Base-by-base conservation (phyloP, 2,113 vertebrate species). In the Clarias batrachus region DNA sequence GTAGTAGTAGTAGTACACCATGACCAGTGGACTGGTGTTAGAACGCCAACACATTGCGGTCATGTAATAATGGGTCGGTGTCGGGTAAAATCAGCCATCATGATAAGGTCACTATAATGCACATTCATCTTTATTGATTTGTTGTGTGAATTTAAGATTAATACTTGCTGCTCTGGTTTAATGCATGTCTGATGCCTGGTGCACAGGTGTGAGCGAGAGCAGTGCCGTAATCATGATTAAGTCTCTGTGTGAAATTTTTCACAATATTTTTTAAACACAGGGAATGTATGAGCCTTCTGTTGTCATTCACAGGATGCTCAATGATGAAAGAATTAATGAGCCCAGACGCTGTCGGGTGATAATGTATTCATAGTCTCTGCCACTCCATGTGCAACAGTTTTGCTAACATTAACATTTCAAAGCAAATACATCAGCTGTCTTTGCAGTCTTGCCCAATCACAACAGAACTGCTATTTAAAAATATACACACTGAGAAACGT, bases 181-280 rank as follows among this genome's bases (percentile, higher is more conserved):
- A 48, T 27, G 48, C 70, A 73, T 33, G 10, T 8, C 54, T 59
- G 30, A 79, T 57, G 25, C 56, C 9, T 37, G 56, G 56, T 60
- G 27, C 78, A 56, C 25, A 57, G 7, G 25, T 76, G 73, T 4
- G 41, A 76, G 48, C 12, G 6, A 78, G 52, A 14, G 0, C 25
- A 57, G 52, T 78, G 52, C 52, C 11, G 25, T 14, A 7, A 54
- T 14, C 23, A 23, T 52, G 21, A 1, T 76, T 25, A 48, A 52
- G 33, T 0, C 68, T 21, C 37, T 23, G 41, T 54, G 23, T n/a
- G 4, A 77, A 25, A n/a, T 14, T 14, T 23, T 52, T 73, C 23
- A 52, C 73, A 56, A 78, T 78, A 56, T 59, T 79, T 79, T 59
- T 21, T 33, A 27, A 79, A 79, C 27, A 80, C 54, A 12, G n/a